Evolutionary conservation across 2,797 vertebrate species (phyloP), one percentile per base, ranked within the genome.

Genomic region (Gobionotothen gibberifrons): DNA sequence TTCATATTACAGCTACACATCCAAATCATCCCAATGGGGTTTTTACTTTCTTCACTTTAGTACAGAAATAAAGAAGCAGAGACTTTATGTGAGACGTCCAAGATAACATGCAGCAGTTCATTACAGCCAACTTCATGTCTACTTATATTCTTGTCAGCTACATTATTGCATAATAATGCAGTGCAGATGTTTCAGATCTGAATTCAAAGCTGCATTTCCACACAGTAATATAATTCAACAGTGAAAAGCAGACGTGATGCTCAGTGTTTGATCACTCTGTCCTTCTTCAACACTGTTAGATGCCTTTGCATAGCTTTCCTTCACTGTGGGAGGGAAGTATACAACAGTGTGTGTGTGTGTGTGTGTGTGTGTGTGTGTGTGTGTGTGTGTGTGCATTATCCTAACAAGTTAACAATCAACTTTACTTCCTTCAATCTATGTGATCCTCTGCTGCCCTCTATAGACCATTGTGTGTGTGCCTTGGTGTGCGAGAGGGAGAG

Each of bases 381-480:
- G 32, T 43, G 19, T 53, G 39, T 55, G 14, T 65, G 21, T 66
- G 57, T 60, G 32, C 54, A 44, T 29, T 44, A 48, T 4, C 64
- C 12, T 63, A 26, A 61, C 32, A 9, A 54, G 39, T 48, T 21
- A 70, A 47, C 13, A 60, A 3, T 29, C 11, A 21, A 39, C 12
- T 39, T 39, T 13, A n/a, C 43, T 79, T 66, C 14, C 6, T n/a
- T 63, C 39, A 21, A 32, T 19, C 40, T 11, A 72, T 57, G 15
- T 69, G 55, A 81, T 72, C 62, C 69, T 81, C 70, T 86, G 72
- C 76, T 86, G 78, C 80, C 79, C 72, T 81, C 70, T 82, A 26
- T 53, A 32, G 66, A 54, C 62, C 15, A 5, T 13, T 61, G 16
- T 49, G 19, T 69, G 29, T 57, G 36, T 13, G 44, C 2, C 6